phyloP scores from a whole-genome alignment of 1,140 invertebrate genomes.

The Vanessa tameamea region DNA sequence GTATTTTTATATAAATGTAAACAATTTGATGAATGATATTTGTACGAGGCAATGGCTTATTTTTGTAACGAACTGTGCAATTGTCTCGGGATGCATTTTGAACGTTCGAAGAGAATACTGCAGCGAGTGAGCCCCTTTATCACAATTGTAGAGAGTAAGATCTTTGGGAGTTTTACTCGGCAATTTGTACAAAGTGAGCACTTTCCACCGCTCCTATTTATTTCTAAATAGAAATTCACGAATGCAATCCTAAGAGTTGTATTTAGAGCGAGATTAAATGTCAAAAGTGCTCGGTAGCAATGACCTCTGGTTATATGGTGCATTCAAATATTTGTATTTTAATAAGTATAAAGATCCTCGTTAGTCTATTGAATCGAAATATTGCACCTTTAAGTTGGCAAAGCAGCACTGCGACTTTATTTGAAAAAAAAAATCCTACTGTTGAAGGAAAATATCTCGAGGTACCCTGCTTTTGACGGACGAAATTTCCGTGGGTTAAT shows the following conservation, averaged over 20 bases:
- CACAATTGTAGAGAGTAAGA: constrained; percentile 5
- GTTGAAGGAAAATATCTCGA: no score
- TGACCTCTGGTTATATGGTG: constrained; percentile 12
- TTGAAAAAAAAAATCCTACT: no score
- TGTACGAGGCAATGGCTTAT: neutral
- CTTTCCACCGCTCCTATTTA: constrained; percentile 52
- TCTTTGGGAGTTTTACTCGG: constrained; percentile 33
- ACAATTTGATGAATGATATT: neutral
- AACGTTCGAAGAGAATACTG: constrained; percentile 35
- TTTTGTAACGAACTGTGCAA: constrained; percentile 37
- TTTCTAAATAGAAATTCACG: constrained; percentile 51
- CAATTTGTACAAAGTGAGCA: constrained; percentile 59
- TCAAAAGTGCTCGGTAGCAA: constrained; percentile 42
- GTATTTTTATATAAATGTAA: neutral
- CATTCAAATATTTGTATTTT: no score
- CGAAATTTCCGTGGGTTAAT: no score
- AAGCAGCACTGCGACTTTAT: no score
- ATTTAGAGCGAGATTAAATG: constrained; percentile 52
- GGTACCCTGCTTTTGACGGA: no score
- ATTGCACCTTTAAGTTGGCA: no score
- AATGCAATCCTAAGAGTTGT: constrained; percentile 41
- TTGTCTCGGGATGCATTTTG: constrained; percentile 37
- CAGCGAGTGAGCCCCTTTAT: constrained; percentile 32
- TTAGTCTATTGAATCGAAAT: no score
- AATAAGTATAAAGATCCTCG: no score